Percentiles rank a stretch among this genome's conserved stretches.
Evolutionary conservation across 2,797 vertebrate genomes (phyloP).

Genomic region (Sternotherus odoratus): DNA sequence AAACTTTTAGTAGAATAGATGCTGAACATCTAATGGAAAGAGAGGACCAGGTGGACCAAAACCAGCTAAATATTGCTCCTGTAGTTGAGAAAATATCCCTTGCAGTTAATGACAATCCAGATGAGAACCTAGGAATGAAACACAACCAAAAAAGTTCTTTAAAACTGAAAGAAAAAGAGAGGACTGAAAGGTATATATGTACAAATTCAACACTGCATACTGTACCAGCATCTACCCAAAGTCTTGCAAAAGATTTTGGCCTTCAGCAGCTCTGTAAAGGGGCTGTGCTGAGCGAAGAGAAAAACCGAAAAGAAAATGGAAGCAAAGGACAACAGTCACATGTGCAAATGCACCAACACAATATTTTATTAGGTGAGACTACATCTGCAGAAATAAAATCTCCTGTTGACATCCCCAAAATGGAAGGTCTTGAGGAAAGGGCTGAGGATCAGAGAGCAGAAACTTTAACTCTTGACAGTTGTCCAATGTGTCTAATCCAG

Average conservation of each 20-base stretch:
- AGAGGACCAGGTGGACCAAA: background rate
- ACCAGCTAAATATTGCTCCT: background rate
- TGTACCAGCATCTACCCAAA: rapidly evolving
- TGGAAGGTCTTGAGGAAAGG: background rate
- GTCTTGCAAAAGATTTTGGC: background rate
- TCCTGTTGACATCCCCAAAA: rapidly evolving
- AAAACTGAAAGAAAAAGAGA: background rate
- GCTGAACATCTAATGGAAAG: background rate
- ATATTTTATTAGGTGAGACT: rapidly evolving
- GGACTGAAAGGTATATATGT: rapidly evolving
- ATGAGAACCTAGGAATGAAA: rapidly evolving
- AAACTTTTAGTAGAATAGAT: background rate
- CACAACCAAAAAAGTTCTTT: background rate
- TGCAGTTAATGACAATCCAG: background rate
- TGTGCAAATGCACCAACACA: rapidly evolving
- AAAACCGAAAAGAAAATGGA: rapidly evolving
- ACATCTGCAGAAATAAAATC: rapidly evolving
- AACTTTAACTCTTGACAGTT: slow-evolving; percentile 75
- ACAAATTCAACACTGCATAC: background rate
- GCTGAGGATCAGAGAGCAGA: background rate
- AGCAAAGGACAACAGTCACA: background rate
- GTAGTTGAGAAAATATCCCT: background rate
- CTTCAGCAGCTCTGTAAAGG: background rate
- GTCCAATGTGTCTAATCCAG: slow-evolving; percentile 89
- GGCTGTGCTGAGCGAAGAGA: rapidly evolving